A percentile compares a stretch with the other conserved stretches of the same genome.
Evolutionary conservation across 2,113 vertebrate species (phyloP).

Genomic region (Madoqua kirkii): DNA sequence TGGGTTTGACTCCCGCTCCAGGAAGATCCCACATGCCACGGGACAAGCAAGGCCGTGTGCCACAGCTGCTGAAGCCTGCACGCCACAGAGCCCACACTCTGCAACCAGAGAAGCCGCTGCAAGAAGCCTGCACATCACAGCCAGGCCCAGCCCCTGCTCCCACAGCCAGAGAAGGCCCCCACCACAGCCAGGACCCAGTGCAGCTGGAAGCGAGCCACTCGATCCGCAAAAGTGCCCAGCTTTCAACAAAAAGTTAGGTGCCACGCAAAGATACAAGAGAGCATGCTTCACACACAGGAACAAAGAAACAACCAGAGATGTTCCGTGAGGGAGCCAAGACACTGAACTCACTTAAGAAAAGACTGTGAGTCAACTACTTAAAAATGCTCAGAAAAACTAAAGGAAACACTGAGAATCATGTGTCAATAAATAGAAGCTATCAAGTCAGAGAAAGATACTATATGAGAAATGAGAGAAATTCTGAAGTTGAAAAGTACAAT

Average conservation of each 20-base stretch:
- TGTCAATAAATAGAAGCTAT: neutral
- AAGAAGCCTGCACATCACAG: fast-evolving
- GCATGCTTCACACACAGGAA: neutral
- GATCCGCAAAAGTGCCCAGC: neutral
- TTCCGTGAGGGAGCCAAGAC: neutral
- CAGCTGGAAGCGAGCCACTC: fast-evolving
- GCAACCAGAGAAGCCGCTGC: neutral
- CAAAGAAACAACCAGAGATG: neutral
- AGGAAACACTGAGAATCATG: neutral
- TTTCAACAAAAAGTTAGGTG: neutral
- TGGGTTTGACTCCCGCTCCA: neutral
- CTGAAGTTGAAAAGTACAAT: neutral
- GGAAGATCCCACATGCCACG: neutral
- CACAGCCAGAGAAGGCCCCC: too few species aligned
- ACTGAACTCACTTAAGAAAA: neutral
- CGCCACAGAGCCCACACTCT: fast-evolving
- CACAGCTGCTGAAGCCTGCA: neutral
- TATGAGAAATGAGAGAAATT: neutral
- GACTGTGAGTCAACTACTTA: neutral
- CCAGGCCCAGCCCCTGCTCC: neutral
- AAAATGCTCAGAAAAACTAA: neutral
- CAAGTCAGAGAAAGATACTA: neutral
- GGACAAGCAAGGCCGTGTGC: neutral
- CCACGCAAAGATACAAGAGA: neutral
- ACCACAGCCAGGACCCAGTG: neutral